These are phyloP conservation scores for Oplegnathus fasciatus DNA, from an alignment of 2,113 vertebrate species.

Conservation along the genomic window DNA sequence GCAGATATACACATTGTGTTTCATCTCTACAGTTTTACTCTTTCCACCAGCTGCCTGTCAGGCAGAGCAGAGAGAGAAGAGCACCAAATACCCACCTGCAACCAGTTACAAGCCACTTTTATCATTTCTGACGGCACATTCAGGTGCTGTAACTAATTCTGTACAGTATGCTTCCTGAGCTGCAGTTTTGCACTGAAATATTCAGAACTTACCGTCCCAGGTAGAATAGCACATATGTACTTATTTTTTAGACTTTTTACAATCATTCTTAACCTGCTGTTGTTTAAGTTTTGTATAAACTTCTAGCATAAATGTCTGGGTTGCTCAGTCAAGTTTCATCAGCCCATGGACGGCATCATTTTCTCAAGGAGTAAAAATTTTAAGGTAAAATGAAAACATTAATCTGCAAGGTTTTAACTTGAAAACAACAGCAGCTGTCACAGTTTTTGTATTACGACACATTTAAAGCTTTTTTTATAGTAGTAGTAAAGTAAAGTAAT, in stretches of 20 bases:
- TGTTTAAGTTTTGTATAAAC: background rate
- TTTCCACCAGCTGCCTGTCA: background rate
- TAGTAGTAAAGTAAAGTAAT: background rate
- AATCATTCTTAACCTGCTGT: background rate
- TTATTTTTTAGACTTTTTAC: background rate
- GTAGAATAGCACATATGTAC: background rate
- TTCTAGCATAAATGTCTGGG: background rate
- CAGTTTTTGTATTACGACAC: background rate
- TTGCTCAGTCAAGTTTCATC: background rate
- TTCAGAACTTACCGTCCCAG: background rate
- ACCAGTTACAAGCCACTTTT: background rate
- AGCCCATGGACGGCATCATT: background rate
- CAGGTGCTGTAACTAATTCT: background rate
- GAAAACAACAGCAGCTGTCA: background rate
- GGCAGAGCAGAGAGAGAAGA: background rate
- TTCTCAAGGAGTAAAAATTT: background rate
- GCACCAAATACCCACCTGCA: slow-evolving; percentile 16
- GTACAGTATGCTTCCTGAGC: background rate
- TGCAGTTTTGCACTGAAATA: background rate
- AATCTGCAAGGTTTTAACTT: background rate
- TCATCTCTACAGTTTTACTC: background rate
- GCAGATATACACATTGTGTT: background rate
- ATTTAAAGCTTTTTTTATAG: background rate
- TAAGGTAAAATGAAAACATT: background rate
- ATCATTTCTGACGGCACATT: background rate